A percentile compares a stretch with the other conserved stretches of the same genome.
These are phyloP conservation scores for Carassius carassius DNA, from an alignment of 2,113 vertebrate species.

Conservation along the genomic window DNA sequence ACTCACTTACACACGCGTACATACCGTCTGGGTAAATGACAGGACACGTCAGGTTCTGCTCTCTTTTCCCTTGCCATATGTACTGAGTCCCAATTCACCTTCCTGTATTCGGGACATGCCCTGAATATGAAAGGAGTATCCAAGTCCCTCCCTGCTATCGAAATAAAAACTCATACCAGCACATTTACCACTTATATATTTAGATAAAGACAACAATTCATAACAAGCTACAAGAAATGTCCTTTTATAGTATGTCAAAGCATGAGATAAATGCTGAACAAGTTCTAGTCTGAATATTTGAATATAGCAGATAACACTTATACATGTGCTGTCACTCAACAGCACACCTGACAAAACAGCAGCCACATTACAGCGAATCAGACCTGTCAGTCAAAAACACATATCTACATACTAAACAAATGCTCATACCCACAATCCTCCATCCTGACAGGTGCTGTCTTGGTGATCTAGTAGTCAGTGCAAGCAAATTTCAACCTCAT, in stretches of 20 bases:
- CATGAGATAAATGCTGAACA: constrained; percentile 11
- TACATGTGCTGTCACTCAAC: constrained; percentile 9
- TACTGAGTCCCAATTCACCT: constrained; percentile 42
- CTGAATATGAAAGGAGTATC: constrained; percentile 26
- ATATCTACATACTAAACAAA: background rate
- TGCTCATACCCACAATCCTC: constrained; percentile 22
- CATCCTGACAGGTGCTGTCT: background rate
- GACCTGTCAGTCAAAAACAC: constrained; percentile 28
- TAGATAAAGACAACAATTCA: constrained; percentile 21
- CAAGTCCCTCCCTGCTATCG: background rate
- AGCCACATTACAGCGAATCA: background rate
- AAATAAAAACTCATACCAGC: background rate
- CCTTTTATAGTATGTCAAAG: background rate
- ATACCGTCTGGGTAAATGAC: constrained; percentile 30
- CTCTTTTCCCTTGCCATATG: constrained; percentile 47
- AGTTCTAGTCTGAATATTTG: constrained; percentile 2
- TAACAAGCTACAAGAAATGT: background rate
- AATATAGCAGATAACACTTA: constrained; percentile 12
- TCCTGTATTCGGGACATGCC: background rate
- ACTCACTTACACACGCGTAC: constrained; percentile 33
- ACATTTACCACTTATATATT: background rate
- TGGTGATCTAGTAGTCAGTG: background rate
- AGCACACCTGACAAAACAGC: constrained; percentile 1
- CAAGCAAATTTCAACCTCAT: background rate
- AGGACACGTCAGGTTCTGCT: constrained; percentile 42